Conservation (phyloP, 2,797 vertebrate species). For the Peromyscus aztecus region DNA sequence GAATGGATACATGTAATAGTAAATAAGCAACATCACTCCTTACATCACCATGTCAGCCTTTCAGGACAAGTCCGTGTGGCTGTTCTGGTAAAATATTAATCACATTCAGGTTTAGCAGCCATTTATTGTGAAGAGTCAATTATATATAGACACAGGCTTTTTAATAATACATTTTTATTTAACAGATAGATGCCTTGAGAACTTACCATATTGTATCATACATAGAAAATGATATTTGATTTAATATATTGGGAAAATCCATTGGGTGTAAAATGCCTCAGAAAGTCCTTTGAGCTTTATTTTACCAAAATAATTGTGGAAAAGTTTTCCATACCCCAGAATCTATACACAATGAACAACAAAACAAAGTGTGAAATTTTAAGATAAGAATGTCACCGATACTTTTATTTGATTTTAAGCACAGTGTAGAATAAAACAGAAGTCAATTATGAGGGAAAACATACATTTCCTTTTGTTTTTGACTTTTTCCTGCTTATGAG, state of each 20-base stretch:
- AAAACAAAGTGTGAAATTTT: conserved; percentile 25
- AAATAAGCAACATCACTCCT: neutral
- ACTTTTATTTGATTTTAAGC: neutral
- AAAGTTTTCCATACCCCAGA: neutral
- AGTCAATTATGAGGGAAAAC: neutral
- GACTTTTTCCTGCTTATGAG: neutral
- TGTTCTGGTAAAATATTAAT: conserved; percentile 27
- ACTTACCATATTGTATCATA: neutral
- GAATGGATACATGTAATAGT: neutral
- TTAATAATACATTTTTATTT: conserved; percentile 19
- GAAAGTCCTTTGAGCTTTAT: conserved; percentile 43
- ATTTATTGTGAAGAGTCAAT: neutral
- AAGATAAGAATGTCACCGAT: neutral
- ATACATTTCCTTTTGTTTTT: neutral
- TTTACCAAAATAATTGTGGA: conserved; percentile 38
- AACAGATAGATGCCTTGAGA: conserved; percentile 1
- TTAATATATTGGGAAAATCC: neutral
- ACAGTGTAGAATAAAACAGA: conserved; percentile 31
- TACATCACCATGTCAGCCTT: neutral
- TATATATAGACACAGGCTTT: neutral
- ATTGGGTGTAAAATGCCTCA: conserved; percentile 22
- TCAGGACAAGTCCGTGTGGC: neutral
- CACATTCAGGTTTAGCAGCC: neutral
- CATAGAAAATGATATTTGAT: neutral
- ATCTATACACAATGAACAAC: neutral